Evolutionary conservation across 2,797 vertebrate genomes (phyloP).

Genomic region (Furcifer pardalis): DNA sequence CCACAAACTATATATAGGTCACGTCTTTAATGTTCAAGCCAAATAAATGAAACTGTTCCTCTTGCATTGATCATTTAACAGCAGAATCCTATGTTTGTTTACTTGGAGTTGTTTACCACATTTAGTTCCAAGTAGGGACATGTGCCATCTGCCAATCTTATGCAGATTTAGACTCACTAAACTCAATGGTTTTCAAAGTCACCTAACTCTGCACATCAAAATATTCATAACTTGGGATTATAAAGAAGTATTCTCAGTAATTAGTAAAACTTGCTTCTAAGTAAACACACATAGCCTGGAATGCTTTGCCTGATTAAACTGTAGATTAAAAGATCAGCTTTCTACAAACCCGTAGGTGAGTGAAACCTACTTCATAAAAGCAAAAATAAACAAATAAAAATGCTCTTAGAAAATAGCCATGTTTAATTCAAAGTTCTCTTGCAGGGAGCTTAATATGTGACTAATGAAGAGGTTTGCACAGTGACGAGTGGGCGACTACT

Average conservation of each 20-base stretch:
- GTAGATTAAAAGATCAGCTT: not conserved
- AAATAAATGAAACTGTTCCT: not conserved
- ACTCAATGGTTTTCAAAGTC: not conserved
- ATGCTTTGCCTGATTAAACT: not conserved
- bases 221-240: not conserved
- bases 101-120: not conserved
- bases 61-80: not conserved
- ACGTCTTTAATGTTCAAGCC: not conserved
- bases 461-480: conserved; percentile 24
- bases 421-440: conserved; percentile 12
- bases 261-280: not conserved
- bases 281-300: not conserved
- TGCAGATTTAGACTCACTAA: not conserved
- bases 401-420: not conserved
- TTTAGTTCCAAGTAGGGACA: not conserved
- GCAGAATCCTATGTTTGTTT: too few species aligned
- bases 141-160: not conserved
- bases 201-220: too few species aligned
- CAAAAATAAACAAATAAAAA: not conserved
- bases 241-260: not conserved
- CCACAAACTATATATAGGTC: not conserved
- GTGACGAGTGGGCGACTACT: conserved; percentile 10
- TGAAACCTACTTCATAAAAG: not conserved
- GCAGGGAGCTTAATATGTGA: conserved; percentile 6
- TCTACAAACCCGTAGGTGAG: not conserved